These are phyloP conservation scores for Autographa gamma DNA, from an alignment of 2,888 invertebrate species.

Conservation along the genomic window DNA sequence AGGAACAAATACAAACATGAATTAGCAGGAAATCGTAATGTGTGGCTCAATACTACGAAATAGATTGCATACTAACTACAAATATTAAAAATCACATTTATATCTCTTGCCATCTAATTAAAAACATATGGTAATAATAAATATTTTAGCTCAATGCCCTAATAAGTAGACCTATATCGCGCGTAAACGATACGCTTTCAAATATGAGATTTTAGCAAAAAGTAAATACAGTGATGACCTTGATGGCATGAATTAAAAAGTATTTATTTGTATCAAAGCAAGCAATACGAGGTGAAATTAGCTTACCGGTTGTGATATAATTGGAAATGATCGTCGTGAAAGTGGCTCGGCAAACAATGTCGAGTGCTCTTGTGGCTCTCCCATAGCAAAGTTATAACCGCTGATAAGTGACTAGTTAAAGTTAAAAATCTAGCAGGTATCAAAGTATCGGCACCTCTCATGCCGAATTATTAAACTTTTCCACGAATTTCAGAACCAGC, in stretches of 20 bases:
- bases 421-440: slow-evolving; percentile 92
- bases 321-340: slow-evolving; percentile 85
- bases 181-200: neutral
- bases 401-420: slow-evolving; percentile 91
- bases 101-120: no score
- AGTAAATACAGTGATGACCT: slow-evolving; percentile 10
- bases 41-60: no score
- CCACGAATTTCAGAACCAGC: slow-evolving; percentile 12
- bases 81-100: no score
- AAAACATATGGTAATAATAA: neutral
- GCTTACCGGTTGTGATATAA: slow-evolving; percentile 89
- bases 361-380: slow-evolving; percentile 88
- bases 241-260: neutral
- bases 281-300: slow-evolving; percentile 6
- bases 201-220: slow-evolving; percentile 40
- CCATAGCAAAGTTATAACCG: slow-evolving; percentile 91
- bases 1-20: no score
- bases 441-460: slow-evolving; percentile 84
- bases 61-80: no score
- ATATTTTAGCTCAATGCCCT: neutral
- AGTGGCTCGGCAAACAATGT: slow-evolving; percentile 87
- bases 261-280: neutral
- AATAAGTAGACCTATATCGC: neutral
- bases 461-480: slow-evolving; percentile 65
- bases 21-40: no score